Evolutionary conservation across 1,140 invertebrate species (phyloP).

Genomic region (Pantala flavescens): DNA sequence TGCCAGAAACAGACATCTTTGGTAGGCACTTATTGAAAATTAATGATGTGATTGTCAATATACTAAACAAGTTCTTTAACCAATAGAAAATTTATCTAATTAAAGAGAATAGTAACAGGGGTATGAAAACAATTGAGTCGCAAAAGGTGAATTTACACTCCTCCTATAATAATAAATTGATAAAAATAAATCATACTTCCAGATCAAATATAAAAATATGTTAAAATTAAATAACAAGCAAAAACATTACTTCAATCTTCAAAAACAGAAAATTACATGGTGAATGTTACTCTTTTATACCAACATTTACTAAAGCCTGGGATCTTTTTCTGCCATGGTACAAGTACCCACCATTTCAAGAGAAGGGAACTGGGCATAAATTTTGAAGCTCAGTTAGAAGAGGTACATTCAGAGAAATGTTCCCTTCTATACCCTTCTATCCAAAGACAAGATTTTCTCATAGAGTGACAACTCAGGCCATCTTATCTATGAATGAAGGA

Average conservation of each 20-base stretch:
- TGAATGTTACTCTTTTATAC: conserved; percentile 3
- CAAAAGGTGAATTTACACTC: neutral
- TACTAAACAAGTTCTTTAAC: conserved; percentile 4
- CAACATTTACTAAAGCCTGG: conserved; percentile 3
- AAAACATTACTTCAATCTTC: neutral
- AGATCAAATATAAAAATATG: conserved; percentile 11
- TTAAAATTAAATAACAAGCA: conserved; percentile 11
- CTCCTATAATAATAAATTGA: neutral
- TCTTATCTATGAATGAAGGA: conserved; percentile 6
- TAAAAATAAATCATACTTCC: neutral
- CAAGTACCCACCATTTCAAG: neutral
- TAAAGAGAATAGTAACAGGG: neutral
- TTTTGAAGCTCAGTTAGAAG: neutral
- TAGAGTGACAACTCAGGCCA: neutral
- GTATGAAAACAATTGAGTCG: neutral
- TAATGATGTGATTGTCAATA: conserved; percentile 3
- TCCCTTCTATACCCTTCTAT: neutral
- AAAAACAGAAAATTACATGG: neutral
- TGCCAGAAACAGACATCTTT: neutral
- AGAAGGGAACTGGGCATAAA: conserved; percentile 5
- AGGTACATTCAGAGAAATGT: neutral
- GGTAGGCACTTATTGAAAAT: conserved; percentile 5
- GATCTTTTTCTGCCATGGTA: neutral
- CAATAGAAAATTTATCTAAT: neutral
- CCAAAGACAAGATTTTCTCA: conserved; percentile 6